Evolutionary conservation across 1,140 invertebrate genomes (phyloP).

Genomic region (Cyrtorhinus lividipennis): DNA sequence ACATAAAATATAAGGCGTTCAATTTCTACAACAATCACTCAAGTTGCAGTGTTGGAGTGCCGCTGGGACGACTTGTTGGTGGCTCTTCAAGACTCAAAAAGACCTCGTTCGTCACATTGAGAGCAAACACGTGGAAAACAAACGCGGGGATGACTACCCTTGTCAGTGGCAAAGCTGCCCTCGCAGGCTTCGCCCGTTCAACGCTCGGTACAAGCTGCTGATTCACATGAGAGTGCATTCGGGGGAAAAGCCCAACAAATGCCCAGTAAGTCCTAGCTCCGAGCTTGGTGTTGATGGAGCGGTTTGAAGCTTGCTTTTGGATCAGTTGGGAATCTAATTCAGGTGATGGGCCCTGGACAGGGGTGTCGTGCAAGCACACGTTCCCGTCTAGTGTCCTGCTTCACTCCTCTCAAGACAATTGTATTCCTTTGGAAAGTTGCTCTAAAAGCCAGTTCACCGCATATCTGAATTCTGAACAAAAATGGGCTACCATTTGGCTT

Average conservation of each 20-base stretch:
- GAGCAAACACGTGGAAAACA: slow-evolving; percentile 65
- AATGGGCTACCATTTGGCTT: too few relatives aligned
- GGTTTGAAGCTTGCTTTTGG: too few relatives aligned
- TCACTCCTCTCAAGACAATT: too few relatives aligned
- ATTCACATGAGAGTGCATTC: slow-evolving; percentile 95
- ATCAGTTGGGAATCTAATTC: too few relatives aligned
- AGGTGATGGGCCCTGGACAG: not conserved
- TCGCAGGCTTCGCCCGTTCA: slow-evolving; percentile 72
- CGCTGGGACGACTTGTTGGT: slow-evolving; percentile 75
- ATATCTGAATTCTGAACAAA: too few relatives aligned
- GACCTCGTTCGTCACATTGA: slow-evolving; percentile 81
- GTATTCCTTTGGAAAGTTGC: too few relatives aligned
- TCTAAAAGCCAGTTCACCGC: too few relatives aligned
- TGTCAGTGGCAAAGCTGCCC: slow-evolving; percentile 86
- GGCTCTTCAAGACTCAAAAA: slow-evolving; percentile 58
- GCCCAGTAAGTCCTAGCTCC: slow-evolving; percentile 68
- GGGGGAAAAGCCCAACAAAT: slow-evolving; percentile 91
- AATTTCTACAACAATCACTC: too few relatives aligned
- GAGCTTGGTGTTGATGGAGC: too few relatives aligned
- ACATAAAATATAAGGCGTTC: too few relatives aligned
- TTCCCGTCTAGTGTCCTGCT: too few relatives aligned
- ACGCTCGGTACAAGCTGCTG: slow-evolving; percentile 88
- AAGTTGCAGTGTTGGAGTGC: slow-evolving; percentile 37
- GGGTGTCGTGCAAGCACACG: too few relatives aligned
- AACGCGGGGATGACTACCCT: slow-evolving; percentile 53